Evolutionary conservation across 2,113 vertebrate species (phyloP).

Genomic region (Thryonomys swinderianus): DNA sequence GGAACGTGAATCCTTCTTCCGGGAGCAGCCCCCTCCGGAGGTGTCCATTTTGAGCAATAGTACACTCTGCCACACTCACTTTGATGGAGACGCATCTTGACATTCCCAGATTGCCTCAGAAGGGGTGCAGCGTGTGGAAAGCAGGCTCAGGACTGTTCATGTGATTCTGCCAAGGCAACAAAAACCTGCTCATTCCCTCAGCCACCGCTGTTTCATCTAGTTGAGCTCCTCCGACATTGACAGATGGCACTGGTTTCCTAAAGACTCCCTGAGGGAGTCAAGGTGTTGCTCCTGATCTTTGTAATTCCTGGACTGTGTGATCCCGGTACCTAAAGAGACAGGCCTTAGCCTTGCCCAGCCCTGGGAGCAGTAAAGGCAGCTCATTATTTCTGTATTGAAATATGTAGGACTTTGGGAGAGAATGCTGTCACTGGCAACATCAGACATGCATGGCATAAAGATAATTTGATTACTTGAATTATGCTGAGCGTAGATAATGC

Average conservation of each 20-base stretch:
- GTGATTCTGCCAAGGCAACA: neutral
- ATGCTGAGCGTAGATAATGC: constrained; percentile 5
- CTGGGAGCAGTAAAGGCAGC: neutral
- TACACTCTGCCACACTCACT: neutral
- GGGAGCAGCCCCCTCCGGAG: neutral
- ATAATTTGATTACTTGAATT: constrained; percentile 52
- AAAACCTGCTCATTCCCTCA: constrained; percentile 1
- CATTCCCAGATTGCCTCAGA: neutral
- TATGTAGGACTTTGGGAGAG: neutral
- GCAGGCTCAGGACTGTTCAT: neutral
- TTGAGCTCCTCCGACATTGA: neutral
- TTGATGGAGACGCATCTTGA: neutral
- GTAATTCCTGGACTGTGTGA: neutral
- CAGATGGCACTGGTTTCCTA: neutral
- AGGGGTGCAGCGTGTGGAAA: neutral
- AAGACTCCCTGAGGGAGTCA: neutral
- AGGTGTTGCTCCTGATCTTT: neutral
- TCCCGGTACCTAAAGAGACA: neutral
- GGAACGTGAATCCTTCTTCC: neutral
- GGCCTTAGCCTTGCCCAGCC: neutral
- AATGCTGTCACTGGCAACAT: neutral
- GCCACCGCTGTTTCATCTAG: neutral
- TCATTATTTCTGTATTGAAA: constrained; percentile 26
- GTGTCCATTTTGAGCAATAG: neutral
- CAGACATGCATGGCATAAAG: constrained; percentile 42